Conservation (phyloP, 2,888 invertebrate genomes). For the Drosophila quinaria region DNA sequence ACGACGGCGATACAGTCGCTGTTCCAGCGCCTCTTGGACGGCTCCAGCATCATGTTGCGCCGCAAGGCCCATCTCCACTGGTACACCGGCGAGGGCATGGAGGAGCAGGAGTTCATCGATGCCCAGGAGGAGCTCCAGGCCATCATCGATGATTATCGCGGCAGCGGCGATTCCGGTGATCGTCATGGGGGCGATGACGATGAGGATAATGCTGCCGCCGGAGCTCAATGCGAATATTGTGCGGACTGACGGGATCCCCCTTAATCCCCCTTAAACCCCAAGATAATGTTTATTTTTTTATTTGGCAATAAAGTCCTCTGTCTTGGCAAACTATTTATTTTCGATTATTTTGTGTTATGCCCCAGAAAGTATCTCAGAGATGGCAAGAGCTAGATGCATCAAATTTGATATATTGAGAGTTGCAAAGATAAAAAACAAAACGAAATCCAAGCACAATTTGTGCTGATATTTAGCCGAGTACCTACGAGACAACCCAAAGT, state of each 20-base stretch:
- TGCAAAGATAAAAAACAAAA: no score
- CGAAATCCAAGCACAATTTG: no score
- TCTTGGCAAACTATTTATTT: constrained; percentile 6
- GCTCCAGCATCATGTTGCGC: constrained; percentile 93
- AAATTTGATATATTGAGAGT: no score
- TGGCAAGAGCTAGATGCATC: no score
- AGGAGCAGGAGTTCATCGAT: constrained; percentile 94
- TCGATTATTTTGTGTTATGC: neutral
- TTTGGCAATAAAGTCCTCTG: constrained; percentile 8
- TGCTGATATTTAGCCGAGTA: no score
- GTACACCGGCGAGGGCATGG: constrained; percentile 96
- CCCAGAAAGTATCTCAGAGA: no score
- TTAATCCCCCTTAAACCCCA: neutral
- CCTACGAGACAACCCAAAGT: no score
- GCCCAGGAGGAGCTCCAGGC: constrained; percentile 93
- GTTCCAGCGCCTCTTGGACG: constrained; percentile 91
- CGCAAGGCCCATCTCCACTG: constrained; percentile 94
- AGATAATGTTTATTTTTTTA: neutral
- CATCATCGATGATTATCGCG: constrained; percentile 89
- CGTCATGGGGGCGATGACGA: neutral
- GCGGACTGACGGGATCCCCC: constrained; percentile 3
- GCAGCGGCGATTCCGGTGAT: constrained; percentile 46
- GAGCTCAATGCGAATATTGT: constrained; percentile 49
- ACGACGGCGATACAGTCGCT: constrained; percentile 93
- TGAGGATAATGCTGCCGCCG: neutral